Evolutionary conservation across 2,113 vertebrate species (phyloP), one percentile per base, ranked within the genome.

Genomic region (Macrotus californicus): DNA sequence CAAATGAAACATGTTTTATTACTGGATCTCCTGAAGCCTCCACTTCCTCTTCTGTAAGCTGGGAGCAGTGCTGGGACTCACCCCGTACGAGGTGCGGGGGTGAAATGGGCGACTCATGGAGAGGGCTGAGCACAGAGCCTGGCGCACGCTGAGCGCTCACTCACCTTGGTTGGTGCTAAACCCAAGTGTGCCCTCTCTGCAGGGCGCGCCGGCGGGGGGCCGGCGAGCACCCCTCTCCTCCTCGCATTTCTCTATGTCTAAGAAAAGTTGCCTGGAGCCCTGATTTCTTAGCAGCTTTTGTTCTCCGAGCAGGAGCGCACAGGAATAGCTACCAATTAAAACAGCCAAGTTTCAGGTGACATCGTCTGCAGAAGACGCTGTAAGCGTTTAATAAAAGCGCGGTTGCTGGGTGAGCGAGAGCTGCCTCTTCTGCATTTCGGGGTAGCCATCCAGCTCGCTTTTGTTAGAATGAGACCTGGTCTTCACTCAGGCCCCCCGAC

Each of bases 281-380:
- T 86, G 66, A 64, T 81, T 93, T 85, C 82, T 93, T 48, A 56
- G 89, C 86, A 50, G 90, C 36, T 93, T 84, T 69, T 88, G 88
- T 94, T 85, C 70, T 80, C 34, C 41, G 34, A 16, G 34, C 75
- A 34, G 16, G 77, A 91, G 73, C 83, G 59, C 70, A 59, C 90
- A 85, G 92, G 73, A 94, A 89, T 50, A 94, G 93, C 77, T 95
- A 88, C 93, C 87, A 41, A 95, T 86, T 50, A 86, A 93, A 94
- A 85, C n/a, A 91, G 48, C 66, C 15, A n/a, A 36, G 94, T 94
- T 85, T 88, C 46, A 3, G 86, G 86, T 36, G 72, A 50, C 31
- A 67, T 7, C 72, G 5, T 66, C 87, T 61, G 31, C 81, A 82
- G 91, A 66, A 54, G 52, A 64, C 39, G 29, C 77, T 89, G 93